Evolutionary conservation across 30 jellyfish, hydroid and myxozoan species (phyloP).

Genomic region (Clytia hemisphaerica): DNA sequence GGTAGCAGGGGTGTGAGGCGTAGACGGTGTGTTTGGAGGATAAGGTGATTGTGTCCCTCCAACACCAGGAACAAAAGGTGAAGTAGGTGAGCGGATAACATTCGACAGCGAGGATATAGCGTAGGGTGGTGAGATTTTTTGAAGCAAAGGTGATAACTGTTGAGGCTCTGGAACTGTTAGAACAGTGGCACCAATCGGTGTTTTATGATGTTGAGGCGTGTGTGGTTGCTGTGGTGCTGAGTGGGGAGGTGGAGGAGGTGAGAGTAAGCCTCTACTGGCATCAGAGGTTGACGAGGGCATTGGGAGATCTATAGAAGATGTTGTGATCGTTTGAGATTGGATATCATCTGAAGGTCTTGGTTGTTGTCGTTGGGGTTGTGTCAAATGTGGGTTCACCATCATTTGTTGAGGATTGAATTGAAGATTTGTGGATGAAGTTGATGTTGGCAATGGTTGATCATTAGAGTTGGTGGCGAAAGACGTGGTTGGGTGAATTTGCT

Average conservation of each 20-base stretch:
- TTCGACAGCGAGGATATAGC: slow-evolving; percentile 36
- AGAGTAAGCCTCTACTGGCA: too few species aligned
- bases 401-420: slow-evolving; percentile 24
- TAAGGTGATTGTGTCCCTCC: slow-evolving; percentile 66
- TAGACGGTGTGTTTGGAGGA: slow-evolving; percentile 33
- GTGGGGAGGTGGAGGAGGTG: too few species aligned
- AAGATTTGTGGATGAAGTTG: slow-evolving; percentile 18
- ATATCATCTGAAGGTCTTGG: too few species aligned
- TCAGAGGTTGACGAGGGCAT: too few species aligned
- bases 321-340: too few species aligned
- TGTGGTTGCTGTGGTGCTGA: slow-evolving; percentile 24
- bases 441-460: slow-evolving; percentile 12
- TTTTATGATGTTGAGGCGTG: slow-evolving; percentile 11
- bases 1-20: slow-evolving; percentile 16
- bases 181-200: background rate
- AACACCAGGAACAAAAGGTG: slow-evolving; percentile 55
- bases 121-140: slow-evolving; percentile 10
- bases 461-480: too few species aligned
- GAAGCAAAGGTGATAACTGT: slow-evolving; percentile 30
- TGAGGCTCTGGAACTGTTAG: slow-evolving; percentile 35
- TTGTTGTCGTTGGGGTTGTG: too few species aligned
- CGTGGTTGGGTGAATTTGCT: too few species aligned
- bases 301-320: too few species aligned
- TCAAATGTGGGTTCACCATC: slow-evolving; percentile 6
- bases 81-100: slow-evolving; percentile 70